Base-by-base conservation (phyloP, 2,888 invertebrate species). In the Dynastes tityus region DNA sequence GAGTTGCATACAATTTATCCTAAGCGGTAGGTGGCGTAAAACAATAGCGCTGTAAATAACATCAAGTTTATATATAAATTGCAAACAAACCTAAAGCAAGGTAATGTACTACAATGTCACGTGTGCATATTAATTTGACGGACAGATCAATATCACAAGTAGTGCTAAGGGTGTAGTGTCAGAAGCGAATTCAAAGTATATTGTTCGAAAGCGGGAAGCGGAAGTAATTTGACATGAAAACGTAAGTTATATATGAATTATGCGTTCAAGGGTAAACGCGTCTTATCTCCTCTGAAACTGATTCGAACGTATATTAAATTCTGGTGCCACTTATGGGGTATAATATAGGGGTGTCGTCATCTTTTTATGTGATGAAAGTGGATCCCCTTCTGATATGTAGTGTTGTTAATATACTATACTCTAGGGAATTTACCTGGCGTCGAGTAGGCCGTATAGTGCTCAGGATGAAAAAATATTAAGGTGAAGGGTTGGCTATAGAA, bases 201-300 rank as follows among this genome's bases (percentile, higher is more conserved):
- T 37, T 71, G 71, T 71, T 71, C 55, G 16, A 37, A 58, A 29
- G 71, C 37, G 27, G 6, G 32, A 71, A 32, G 55, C 71, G 71
- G 71, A 71, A 55, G 71, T 71, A 55, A 71, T 71, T 55, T 37
- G 55, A 53, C 71, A 6, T 73, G 61, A 58, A 73, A 45, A 73
- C 58, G 58, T 73, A 58, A 73, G 73, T 40, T 73, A 58, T 58
- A 45, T 73, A 73, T 61, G 58, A 74, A 74, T 74, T 61, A 73
- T 16, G 22, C 27, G 51, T 70, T 58, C 58, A 73, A 11, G 45
- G 22, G 61, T 61, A 61, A 74, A 29, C 40, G 27, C 27, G 37
- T 40, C 73, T 61, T 61, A 45, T 40, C 40, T 11, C 22, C 22
- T 22, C 22, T 32, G 45, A 40, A 58, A 37, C 32, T 32, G 37